Conservation (phyloP, 2,888 invertebrate species). For the Gerris lacustris region DNA sequence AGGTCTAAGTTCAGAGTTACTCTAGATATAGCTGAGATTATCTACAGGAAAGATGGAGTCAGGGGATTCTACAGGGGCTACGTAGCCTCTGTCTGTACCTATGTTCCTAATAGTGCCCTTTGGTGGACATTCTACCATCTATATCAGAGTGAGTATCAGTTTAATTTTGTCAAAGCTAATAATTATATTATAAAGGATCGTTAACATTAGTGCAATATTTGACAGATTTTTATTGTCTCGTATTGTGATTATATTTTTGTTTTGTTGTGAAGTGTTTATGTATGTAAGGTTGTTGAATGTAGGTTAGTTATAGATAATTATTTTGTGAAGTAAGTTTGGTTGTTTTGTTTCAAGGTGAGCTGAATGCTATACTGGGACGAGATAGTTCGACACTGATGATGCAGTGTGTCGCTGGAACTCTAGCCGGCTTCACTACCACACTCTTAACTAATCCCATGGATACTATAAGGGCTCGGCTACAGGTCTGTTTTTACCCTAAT, state of each 20-base stretch:
- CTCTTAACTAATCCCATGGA: slow-evolving; percentile 92
- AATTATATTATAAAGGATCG: too few species aligned
- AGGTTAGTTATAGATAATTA: too few species aligned
- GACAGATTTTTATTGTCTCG: too few species aligned
- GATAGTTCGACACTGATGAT: slow-evolving; percentile 72
- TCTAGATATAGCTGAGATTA: slow-evolving; percentile 58
- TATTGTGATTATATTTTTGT: too few species aligned
- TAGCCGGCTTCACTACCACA: slow-evolving; percentile 87
- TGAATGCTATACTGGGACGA: slow-evolving; percentile 55
- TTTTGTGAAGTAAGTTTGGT: too few species aligned
- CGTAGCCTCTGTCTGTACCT: slow-evolving; percentile 78
- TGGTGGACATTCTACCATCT: slow-evolving; percentile 95
- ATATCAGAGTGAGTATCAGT: slow-evolving; percentile 62
- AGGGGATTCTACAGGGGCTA: slow-evolving; percentile 89
- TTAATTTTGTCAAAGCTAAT: background rate
- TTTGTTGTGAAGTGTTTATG: too few species aligned
- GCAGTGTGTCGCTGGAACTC: slow-evolving; percentile 79
- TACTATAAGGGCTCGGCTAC: slow-evolving; percentile 79
- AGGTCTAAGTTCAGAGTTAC: slow-evolving; percentile 56
- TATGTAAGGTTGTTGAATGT: too few species aligned
- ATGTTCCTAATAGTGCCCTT: slow-evolving; percentile 91
- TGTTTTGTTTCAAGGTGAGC: slow-evolving; percentile 22
- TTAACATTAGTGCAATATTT: too few species aligned
- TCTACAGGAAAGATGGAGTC: slow-evolving; percentile 69
- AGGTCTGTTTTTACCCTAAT: slow-evolving; percentile 43